Conservation (phyloP, 2,113 vertebrate species). For the Cettia cetti region DNA sequence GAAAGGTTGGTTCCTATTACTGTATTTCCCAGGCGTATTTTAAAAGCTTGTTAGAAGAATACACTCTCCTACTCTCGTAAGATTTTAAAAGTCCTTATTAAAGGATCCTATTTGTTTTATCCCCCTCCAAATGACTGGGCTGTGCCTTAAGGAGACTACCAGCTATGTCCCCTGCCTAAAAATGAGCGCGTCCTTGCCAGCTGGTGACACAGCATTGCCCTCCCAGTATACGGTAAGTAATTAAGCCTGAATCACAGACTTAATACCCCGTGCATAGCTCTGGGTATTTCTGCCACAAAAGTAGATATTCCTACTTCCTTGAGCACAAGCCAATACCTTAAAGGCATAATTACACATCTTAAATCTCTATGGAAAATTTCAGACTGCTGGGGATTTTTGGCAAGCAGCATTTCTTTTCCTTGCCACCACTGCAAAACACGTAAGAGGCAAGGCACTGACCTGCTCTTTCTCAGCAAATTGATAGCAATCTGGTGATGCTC, state of each 20-base stretch:
- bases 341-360: not conserved
- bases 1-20: not conserved
- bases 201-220: not conserved
- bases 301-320: not conserved
- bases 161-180: not conserved
- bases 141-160: not conserved
- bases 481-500: not conserved
- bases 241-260: not conserved
- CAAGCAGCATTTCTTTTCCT: not conserved
- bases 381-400: not conserved
- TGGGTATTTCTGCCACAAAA: not conserved
- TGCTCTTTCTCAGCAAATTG: not conserved
- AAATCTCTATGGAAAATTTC: constrained; percentile 1
- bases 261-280: not conserved
- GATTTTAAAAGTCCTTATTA: not conserved
- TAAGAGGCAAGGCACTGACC: not conserved
- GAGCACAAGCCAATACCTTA: not conserved
- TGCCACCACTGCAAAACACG: not conserved
- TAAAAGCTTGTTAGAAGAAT: not conserved
- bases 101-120: constrained; percentile 12
- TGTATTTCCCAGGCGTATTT: not conserved
- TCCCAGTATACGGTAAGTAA: not conserved
- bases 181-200: not conserved
- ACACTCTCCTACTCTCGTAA: not conserved
- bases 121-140: not conserved